Base-by-base conservation (phyloP, 2,797 vertebrate species). In the Ctenosaura bakeri region DNA sequence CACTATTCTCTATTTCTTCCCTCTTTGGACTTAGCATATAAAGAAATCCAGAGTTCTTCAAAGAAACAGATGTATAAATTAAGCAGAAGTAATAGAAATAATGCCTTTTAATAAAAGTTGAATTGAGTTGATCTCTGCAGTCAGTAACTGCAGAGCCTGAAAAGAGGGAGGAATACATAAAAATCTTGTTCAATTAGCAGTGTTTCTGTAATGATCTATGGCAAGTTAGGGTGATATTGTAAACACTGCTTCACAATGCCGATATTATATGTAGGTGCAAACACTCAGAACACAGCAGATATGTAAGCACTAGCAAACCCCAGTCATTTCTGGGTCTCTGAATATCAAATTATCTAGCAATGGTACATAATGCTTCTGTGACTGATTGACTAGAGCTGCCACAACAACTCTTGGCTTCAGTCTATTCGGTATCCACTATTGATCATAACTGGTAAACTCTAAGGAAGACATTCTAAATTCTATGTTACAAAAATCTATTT, bases 81-180 rank as follows among this genome's bases (percentile, higher is more conserved):
- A 69, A 85, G 14, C 4, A 89, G 90, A 87, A 91, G 83, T 93
- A 90, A 73, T 4, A 16, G 95, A 96, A 94, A 86, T 73, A 94
- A 96, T 95, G 84, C 73, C 94, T 96, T 97, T 95, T 94, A 94
- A 95, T 91, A 95, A 94, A 78, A 95, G 96, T 90, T 85, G 87
- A 93, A 91, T 83, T 94, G 18, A 26, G 94, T 96, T 86, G 56
- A 91, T 92, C 59, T 35, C 73, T 94, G 76, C 79, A 94, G 92
- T 92, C 94, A 94, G 92, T 95, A 92, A 94, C 93, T 93, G 14
- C 95, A 94, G 97, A 96, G 92, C 66, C 90, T 82, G 88, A 90
- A 94, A 10, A 1, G 74, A 42, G 2, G 42, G 56, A 91, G 85
- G 95, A 95, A 89, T 94, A 93, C 77, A 87, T 90, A 91, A 93